A percentile compares a stretch with the other conserved stretches of the same genome.
These are phyloP conservation scores for Lampris incognitus DNA, from an alignment of 2,113 vertebrate species.

Conservation along the genomic window DNA sequence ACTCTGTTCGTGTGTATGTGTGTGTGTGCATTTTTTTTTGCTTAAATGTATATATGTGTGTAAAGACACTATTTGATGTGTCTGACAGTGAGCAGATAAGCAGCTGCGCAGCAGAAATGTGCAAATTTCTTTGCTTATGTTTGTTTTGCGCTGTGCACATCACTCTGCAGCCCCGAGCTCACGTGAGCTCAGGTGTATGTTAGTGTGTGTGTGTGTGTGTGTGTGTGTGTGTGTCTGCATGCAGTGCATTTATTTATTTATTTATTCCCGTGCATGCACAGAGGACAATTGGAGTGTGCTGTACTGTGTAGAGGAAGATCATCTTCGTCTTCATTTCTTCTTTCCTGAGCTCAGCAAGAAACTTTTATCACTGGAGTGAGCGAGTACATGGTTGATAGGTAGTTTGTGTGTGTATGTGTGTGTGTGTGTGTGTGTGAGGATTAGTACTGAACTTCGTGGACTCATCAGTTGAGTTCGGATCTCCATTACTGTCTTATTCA, in stretches of 20 bases:
- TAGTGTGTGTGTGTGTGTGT: conserved; percentile 9
- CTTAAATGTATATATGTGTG: background rate
- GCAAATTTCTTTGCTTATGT: background rate
- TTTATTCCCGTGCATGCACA: too few relatives aligned
- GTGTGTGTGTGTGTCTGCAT: background rate
- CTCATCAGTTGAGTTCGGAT: conserved; percentile 66
- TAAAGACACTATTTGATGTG: background rate
- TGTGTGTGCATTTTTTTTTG: too few relatives aligned
- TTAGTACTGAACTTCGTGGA: conserved; percentile 21
- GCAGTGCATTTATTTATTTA: background rate
- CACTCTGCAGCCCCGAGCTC: background rate
- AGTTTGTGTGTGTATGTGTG: background rate
- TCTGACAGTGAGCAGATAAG: background rate
- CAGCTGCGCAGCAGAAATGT: background rate
- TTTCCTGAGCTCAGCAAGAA: conserved; percentile 59
- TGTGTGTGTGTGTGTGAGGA: background rate
- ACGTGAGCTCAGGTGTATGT: background rate
- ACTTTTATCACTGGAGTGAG: conserved; percentile 34
- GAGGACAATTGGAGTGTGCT: background rate
- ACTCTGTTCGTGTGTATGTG: conserved; percentile 4
- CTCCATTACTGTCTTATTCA: conserved; percentile 66
- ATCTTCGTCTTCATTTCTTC: conserved; percentile 43
- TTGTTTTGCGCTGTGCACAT: background rate
- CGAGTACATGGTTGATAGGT: background rate
- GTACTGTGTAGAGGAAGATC: conserved; percentile 45